A percentile compares a stretch with the other conserved stretches of the same genome.
These are phyloP conservation scores for Bufotes viridis DNA, from an alignment of 2,797 vertebrate species.

Conservation along the genomic window DNA sequence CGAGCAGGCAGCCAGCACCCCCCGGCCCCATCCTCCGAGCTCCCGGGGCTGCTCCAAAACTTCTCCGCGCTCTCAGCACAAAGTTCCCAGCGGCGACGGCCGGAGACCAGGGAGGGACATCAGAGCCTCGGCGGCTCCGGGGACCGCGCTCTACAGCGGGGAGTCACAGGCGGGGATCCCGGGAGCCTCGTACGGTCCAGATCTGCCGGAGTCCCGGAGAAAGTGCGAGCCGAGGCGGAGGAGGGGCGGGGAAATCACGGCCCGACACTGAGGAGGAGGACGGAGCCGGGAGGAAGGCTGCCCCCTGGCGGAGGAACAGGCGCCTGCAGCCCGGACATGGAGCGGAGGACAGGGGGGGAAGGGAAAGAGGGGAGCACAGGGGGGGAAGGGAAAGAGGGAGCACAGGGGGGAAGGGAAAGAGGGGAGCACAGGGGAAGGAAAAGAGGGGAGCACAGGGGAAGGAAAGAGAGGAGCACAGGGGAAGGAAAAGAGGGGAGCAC, in stretches of 20 bases:
- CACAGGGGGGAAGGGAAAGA: neutral
- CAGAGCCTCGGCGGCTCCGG: neutral
- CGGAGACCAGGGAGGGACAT: neutral
- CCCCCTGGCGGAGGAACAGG: neutral
- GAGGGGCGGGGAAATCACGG: constrained; percentile 45
- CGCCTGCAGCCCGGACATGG: neutral
- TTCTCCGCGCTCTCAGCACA: constrained; percentile 7
- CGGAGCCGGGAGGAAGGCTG: neutral
- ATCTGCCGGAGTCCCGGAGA: constrained; percentile 52
- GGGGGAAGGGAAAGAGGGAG: neutral
- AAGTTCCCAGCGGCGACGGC: constrained; percentile 21
- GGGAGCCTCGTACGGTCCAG: constrained; percentile 45
- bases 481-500: too few relatives aligned
- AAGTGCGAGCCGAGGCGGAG: constrained; percentile 37
- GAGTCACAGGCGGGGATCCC: neutral
- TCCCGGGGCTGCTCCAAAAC: constrained; percentile 20
- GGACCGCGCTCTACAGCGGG: neutral
- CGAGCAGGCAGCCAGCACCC: constrained; percentile 70
- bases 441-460: too few relatives aligned
- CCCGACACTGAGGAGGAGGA: constrained; percentile 18
- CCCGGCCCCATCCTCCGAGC: constrained; percentile 65
- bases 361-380: too few relatives aligned
- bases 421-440: neutral
- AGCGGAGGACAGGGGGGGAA: neutral
- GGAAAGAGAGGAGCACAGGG: too few relatives aligned